Base-by-base conservation (phyloP, 1,140 invertebrate genomes). In the Solen grandis region DNA sequence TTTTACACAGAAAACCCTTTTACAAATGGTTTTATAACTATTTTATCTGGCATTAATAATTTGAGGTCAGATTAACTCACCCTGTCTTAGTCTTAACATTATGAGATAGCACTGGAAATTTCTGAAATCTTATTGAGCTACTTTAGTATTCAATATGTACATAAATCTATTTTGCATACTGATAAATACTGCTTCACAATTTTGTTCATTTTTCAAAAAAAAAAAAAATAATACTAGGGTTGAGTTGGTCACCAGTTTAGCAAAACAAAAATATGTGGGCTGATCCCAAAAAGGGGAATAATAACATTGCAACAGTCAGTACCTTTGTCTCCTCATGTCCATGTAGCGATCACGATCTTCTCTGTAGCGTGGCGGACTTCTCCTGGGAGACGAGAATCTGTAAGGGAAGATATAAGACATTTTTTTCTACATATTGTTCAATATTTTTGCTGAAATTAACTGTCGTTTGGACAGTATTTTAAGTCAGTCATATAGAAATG, bases 261-360 rank as follows among this genome's bases (percentile, higher is more conserved):
- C n/a, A n/a, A n/a, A n/a, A n/a, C n/a, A n/a, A n/a, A n/a, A n/a
- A n/a, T n/a, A n/a, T n/a, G n/a, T n/a, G n/a, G n/a, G n/a, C n/a
- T n/a, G n/a, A n/a, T n/a, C n/a, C n/a, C n/a, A n/a, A n/a, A n/a
- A n/a, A n/a, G n/a, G n/a, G n/a, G n/a, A n/a, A n/a, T n/a, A n/a
- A n/a, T n/a, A n/a, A n/a, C n/a, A n/a, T n/a, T n/a, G n/a, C 46
- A 50, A 50, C 46, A 19, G n/a, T 35, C 36, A 19, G 3, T 41
- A 74, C 70, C 70, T 74, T 50, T 74, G 70, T 74, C 8, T 8
- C 52, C 52, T 54, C 1, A 22, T 25, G n/a, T 25, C 27, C 52
- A 54, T 54, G 25, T 59, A 38, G 19, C 70, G 13, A n/a, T 38
- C 25, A 10, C 36, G 2, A 59, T 74, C 55, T 41, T 74, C 70